Conservation (phyloP, 1,140 invertebrate genomes). For the Aradophagus sp. region DNA sequence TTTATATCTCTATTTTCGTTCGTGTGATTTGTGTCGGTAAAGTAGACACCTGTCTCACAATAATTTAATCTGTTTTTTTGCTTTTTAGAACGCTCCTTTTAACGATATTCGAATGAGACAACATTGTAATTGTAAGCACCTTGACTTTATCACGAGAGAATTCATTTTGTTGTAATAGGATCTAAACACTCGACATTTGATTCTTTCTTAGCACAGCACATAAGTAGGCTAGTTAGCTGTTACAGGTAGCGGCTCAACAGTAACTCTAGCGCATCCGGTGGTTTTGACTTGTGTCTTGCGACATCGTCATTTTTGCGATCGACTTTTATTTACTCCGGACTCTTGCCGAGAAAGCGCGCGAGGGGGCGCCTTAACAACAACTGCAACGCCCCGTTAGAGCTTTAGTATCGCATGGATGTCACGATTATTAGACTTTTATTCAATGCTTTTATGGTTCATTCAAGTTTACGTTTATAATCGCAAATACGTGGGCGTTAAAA, state of each 20-base stretch:
- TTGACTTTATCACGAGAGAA: constrained; percentile 22
- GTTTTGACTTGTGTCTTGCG: constrained; percentile 35
- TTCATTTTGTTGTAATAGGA: constrained; percentile 60
- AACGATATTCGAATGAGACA: not conserved
- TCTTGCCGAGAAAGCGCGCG: constrained; percentile 12
- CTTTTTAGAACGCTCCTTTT: no score
- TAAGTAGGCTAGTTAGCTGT: constrained; percentile 64
- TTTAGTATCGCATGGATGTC: not conserved
- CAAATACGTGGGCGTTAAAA: no score
- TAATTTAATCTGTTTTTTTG: no score
- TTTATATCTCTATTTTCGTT: no score
- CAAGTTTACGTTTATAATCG: constrained; percentile 3
- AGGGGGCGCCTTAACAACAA: constrained; percentile 19
- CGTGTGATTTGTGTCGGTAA: no score
- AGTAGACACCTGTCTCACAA: no score
- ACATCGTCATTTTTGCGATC: constrained; percentile 43
- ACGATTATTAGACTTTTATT: constrained; percentile 4
- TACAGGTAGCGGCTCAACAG: constrained; percentile 40
- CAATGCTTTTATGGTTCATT: constrained; percentile 1
- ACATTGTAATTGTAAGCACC: constrained; percentile 8
- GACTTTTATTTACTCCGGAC: constrained; percentile 34
- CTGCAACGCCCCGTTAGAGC: not conserved
- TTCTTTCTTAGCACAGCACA: constrained; percentile 52
- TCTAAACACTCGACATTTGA: constrained; percentile 63
- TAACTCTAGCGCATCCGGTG: constrained; percentile 60